Conservation (phyloP, 2,888 invertebrate species). For the Ariolimax columbianus region DNA sequence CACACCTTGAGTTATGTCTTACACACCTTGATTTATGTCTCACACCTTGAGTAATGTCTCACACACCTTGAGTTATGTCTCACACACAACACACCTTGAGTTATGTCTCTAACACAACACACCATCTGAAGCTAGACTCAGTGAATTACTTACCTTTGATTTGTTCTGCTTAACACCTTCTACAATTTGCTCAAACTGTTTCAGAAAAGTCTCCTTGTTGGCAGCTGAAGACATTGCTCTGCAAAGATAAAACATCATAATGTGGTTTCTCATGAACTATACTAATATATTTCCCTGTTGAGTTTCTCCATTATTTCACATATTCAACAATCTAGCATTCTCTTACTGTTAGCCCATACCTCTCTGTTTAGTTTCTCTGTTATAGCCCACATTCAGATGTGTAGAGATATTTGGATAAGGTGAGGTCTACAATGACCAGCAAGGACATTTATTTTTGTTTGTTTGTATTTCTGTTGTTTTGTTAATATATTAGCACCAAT, state of each 20-base stretch:
- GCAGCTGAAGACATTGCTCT: slow-evolving; percentile 90
- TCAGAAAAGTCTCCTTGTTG: slow-evolving; percentile 91
- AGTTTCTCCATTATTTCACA: background rate
- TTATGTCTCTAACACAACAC: background rate
- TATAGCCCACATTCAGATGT: no score
- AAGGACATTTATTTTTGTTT: no score
- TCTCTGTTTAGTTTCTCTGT: no score
- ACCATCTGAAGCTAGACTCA: background rate
- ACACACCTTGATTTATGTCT: no score
- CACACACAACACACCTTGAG: background rate
- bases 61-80: background rate
- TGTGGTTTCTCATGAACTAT: background rate
- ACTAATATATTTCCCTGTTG: background rate
- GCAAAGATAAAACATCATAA: slow-evolving; percentile 43
- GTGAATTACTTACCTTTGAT: slow-evolving; percentile 83
- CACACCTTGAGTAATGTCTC: no score
- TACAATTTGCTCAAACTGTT: slow-evolving; percentile 92
- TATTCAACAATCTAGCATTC: no score
- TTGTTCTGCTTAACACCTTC: slow-evolving; percentile 93
- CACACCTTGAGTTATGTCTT: no score
- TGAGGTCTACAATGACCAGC: no score
- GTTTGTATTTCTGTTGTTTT: no score
- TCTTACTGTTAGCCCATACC: no score
- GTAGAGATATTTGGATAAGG: no score
- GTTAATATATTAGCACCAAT: no score